phyloP scores from a whole-genome alignment of 1,140 invertebrate species.

The Arion vulgaris region DNA sequence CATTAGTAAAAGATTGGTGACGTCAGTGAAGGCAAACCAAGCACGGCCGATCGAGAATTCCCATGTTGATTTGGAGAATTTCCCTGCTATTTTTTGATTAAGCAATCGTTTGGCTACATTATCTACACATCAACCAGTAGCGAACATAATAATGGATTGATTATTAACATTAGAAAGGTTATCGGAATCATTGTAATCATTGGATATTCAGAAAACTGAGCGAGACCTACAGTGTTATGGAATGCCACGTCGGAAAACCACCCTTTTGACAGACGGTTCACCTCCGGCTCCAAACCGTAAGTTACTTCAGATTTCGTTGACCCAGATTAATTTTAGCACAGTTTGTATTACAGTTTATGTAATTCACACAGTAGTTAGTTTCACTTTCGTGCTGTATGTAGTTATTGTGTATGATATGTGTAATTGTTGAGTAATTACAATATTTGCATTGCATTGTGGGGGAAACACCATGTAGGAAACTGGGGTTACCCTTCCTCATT shows the following conservation, averaged over 20 bases:
- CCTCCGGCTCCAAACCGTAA: conserved; percentile 40
- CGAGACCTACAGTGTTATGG: conserved; percentile 21
- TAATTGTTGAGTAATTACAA: background rate
- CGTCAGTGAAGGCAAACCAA: conserved; percentile 25
- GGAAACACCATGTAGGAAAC: conserved; percentile 33
- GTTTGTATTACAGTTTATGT: background rate
- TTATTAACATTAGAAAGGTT: background rate
- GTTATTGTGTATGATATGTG: background rate
- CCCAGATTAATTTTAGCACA: background rate
- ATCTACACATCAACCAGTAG: background rate
- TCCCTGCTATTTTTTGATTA: conserved; percentile 15
- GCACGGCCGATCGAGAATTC: conserved; percentile 11
- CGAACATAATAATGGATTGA: too few relatives aligned
- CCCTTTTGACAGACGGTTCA: conserved; percentile 35
- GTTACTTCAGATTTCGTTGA: conserved; percentile 10
- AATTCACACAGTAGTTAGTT: background rate
- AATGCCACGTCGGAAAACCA: conserved; percentile 43
- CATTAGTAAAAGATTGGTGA: conserved; percentile 36
- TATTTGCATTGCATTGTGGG: conserved; percentile 13
- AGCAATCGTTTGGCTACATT: background rate
- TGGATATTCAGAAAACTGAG: background rate
- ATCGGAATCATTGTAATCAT: background rate
- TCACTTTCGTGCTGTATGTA: background rate
- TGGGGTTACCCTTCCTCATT: conserved; percentile 42
- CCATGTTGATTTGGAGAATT: conserved; percentile 32